phyloP scores from a whole-genome alignment of 2,113 vertebrate species.

The Hippolais icterina region DNA sequence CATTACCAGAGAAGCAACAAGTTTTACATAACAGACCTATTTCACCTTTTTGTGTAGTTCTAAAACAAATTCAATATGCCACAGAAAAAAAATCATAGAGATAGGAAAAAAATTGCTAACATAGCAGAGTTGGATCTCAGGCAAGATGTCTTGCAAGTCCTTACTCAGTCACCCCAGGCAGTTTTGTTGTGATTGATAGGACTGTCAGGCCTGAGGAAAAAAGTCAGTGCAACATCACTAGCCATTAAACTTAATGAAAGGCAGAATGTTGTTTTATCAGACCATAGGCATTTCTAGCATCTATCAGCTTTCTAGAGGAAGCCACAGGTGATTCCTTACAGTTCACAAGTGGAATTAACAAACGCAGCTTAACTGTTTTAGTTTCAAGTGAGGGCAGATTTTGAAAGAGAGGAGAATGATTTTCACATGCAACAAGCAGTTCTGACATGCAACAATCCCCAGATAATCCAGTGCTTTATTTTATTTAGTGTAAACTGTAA shows the following conservation, averaged over 20 bases:
- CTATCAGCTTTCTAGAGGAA: not conserved
- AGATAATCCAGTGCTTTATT: not conserved
- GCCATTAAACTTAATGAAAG: not conserved
- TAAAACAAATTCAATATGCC: not conserved
- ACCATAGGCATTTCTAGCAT: not conserved
- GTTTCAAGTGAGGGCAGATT: not conserved
- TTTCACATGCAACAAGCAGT: not conserved
- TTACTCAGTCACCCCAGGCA: not conserved
- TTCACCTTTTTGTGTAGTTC: not conserved
- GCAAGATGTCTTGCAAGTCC: not conserved
- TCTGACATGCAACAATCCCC: not conserved
- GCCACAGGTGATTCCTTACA: not conserved
- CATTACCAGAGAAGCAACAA: not conserved
- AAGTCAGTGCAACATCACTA: not conserved
- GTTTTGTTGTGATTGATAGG: not conserved
- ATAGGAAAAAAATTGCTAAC: not conserved
- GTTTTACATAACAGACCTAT: not conserved
- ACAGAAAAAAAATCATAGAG: not conserved
- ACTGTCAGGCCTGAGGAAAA: not conserved
- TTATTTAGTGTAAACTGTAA: not conserved
- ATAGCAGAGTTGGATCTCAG: not conserved
- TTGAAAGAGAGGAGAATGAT: not conserved
- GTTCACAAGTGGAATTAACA: not conserved
- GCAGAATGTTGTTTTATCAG: not conserved
- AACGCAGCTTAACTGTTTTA: not conserved